Conservation (phyloP, 2,113 vertebrate species). For the Malurus elegans region DNA sequence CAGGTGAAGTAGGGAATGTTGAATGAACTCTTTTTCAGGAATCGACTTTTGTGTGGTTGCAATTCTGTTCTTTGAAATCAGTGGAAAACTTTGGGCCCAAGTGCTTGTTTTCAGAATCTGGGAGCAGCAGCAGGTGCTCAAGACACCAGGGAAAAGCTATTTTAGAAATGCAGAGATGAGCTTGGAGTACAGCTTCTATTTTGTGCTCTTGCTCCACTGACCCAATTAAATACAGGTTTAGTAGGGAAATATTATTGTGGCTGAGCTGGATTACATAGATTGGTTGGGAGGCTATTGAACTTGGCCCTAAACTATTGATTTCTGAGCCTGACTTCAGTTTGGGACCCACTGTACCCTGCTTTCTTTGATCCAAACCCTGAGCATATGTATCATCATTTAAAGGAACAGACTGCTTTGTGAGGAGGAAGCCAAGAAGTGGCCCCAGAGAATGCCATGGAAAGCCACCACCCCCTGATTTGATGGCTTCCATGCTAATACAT, state of each 20-base stretch:
- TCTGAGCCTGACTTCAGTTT: not conserved
- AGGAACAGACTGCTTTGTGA: not conserved
- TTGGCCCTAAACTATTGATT: not conserved
- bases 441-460: not conserved
- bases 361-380: slow-evolving; percentile 15
- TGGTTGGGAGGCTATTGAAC: not conserved
- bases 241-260: not conserved
- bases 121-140: not conserved
- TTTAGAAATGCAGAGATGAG: not conserved
- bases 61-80: not conserved
- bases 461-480: not conserved
- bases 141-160: not conserved
- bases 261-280: not conserved
- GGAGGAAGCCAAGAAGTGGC: not conserved
- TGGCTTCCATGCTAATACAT: slow-evolving; percentile 4
- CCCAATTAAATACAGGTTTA: not conserved
- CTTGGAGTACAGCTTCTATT: not conserved
- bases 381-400: not conserved
- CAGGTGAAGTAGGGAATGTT: not conserved
- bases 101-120: not conserved
- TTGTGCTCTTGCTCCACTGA: not conserved
- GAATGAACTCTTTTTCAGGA: not conserved
- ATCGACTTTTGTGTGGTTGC: not conserved
- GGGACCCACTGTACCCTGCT: not conserved
- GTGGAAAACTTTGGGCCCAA: not conserved